phyloP scores from a whole-genome alignment of 2,888 invertebrate species.

The Platycheirus rosarum region DNA sequence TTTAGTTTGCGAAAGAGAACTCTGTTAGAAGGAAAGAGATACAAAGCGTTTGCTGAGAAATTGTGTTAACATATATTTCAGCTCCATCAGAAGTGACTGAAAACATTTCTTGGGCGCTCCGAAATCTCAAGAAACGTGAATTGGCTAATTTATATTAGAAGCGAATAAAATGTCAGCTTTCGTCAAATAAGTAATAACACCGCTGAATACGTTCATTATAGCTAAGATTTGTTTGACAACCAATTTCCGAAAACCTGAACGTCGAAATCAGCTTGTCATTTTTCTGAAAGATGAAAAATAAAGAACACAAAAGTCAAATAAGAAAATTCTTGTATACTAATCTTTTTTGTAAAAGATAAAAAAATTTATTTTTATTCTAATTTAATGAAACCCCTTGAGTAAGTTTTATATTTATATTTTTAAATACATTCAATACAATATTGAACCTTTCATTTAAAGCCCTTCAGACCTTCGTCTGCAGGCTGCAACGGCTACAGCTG shows the following conservation, averaged over 20 bases:
- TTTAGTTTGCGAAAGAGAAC: no score
- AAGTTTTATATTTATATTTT: constrained; percentile 8
- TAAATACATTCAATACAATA: background rate
- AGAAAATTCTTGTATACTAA: constrained; percentile 21
- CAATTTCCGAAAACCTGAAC: background rate
- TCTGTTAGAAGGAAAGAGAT: no score
- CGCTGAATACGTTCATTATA: background rate
- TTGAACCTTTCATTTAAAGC: constrained; percentile 37
- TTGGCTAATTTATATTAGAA: no score
- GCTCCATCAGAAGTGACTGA: no score
- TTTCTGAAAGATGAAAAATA: constrained; percentile 1
- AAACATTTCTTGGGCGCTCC: no score
- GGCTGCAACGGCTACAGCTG: constrained; percentile 78
- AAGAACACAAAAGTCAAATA: constrained; percentile 7
- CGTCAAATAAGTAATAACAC: no score
- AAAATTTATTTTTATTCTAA: constrained; percentile 26
- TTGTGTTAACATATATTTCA: no score
- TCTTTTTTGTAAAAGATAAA: background rate
- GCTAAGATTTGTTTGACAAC: background rate
- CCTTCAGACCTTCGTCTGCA: constrained; percentile 78
- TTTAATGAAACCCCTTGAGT: constrained; percentile 66
- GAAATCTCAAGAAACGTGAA: no score
- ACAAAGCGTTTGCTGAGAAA: no score
- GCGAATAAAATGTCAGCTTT: no score
- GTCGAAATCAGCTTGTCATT: constrained; percentile 6